phyloP scores from a whole-genome alignment of 1,140 invertebrate genomes.

The Drosophila bocki region DNA sequence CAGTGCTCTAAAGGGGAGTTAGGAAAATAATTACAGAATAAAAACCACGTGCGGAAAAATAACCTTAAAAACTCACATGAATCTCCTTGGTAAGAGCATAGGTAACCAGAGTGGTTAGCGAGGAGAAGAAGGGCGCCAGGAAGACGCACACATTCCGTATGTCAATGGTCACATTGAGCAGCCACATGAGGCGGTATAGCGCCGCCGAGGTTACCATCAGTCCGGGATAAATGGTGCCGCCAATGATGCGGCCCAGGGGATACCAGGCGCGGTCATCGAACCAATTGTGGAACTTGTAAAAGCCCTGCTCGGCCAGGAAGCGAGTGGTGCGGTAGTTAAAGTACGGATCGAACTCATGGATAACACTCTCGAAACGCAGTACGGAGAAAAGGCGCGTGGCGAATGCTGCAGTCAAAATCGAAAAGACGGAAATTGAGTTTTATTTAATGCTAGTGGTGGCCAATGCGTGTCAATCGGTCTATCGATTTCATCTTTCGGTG shows the following conservation, averaged over 20 bases:
- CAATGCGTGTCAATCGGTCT: background rate
- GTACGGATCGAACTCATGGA: conserved; percentile 99
- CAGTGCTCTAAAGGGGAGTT: conserved; percentile 89
- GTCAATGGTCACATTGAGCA: conserved; percentile 97
- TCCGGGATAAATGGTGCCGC: conserved; percentile 98
- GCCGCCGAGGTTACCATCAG: conserved; percentile 98
- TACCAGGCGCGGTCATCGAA: conserved; percentile 99
- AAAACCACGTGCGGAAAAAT: conserved; percentile 19
- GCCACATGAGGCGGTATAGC: conserved; percentile 94
- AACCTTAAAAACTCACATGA: conserved; percentile 87
- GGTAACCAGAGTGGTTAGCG: conserved; percentile 97
- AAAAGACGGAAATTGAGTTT: conserved; percentile 52
- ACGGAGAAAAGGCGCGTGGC: conserved; percentile 97
- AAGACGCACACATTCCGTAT: conserved; percentile 99
- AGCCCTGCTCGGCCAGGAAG: conserved; percentile 97
- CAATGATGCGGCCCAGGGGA: conserved; percentile 98
- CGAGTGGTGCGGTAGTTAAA: conserved; percentile 99
- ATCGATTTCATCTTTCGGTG: conserved; percentile 8
- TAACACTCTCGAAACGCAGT: conserved; percentile 98
- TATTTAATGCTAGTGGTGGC: conserved; percentile 3
- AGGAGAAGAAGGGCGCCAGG: conserved; percentile 98
- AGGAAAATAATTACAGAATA: background rate
- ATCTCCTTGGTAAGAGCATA: conserved; percentile 98
- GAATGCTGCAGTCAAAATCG: conserved; percentile 91
- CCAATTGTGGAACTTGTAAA: conserved; percentile 99